Conservation (phyloP, 2,113 vertebrate genomes). For the Microcebus tavaratra region DNA sequence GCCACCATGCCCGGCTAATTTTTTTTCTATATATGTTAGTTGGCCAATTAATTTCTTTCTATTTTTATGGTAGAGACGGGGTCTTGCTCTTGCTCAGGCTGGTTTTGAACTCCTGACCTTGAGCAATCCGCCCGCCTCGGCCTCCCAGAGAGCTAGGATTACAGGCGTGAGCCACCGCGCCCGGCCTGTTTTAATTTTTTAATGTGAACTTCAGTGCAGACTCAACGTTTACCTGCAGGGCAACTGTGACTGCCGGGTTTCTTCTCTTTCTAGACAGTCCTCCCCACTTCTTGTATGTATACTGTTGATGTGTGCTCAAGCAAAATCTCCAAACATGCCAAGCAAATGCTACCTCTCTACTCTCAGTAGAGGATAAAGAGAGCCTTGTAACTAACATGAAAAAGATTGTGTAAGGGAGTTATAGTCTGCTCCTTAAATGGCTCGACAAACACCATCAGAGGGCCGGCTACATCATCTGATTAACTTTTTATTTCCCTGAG, state of each 20-base stretch:
- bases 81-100: too few relatives aligned
- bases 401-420: not conserved
- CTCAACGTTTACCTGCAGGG: not conserved
- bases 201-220: not conserved
- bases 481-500: conserved; percentile 32
- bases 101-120: too few relatives aligned
- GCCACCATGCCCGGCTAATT: too few relatives aligned
- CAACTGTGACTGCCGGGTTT: not conserved
- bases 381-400: not conserved
- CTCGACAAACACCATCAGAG: not conserved
- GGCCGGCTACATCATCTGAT: not conserved
- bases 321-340: not conserved
- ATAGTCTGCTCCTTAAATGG: not conserved
- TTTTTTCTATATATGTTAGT: too few relatives aligned
- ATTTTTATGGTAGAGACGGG: too few relatives aligned
- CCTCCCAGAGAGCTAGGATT: too few relatives aligned
- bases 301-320: not conserved
- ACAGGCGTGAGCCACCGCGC: too few relatives aligned
- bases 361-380: not conserved
- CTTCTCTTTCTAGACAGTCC: not conserved
- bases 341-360: not conserved
- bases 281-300: not conserved
- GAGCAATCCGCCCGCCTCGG: too few relatives aligned
- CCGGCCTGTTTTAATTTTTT: too few relatives aligned
- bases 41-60: too few relatives aligned